phyloP scores from a whole-genome alignment of 2,888 invertebrate genomes.

The Erannis defoliaria region DNA sequence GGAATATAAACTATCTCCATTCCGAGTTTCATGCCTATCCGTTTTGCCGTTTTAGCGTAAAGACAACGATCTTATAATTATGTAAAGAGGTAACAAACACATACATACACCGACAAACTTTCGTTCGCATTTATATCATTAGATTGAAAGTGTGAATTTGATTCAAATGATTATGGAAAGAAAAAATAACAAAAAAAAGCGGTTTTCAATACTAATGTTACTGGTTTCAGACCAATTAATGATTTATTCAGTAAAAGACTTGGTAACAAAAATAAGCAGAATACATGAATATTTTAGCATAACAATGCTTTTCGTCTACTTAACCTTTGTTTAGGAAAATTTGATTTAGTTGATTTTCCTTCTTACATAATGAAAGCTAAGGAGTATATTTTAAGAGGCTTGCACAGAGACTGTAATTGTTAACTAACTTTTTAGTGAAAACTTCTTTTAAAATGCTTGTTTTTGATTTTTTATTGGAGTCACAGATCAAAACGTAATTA shows the following conservation, averaged over 20 bases:
- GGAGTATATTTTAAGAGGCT: not conserved
- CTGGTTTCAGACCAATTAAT: not conserved
- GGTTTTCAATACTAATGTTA: not conserved
- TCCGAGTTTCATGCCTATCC: no score
- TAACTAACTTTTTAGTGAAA: not conserved
- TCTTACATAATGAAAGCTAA: slow-evolving; percentile 16
- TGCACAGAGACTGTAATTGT: slow-evolving; percentile 4
- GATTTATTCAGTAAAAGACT: not conserved
- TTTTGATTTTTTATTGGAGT: no score
- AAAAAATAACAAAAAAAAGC: no score
- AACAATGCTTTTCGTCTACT: slow-evolving; percentile 13
- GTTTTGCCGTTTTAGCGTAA: no score
- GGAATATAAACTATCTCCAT: no score
- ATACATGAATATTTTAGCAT: slow-evolving; percentile 27
- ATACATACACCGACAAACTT: no score
- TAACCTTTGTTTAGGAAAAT: slow-evolving; percentile 25
- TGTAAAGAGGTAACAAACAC: no score
- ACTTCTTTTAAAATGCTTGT: not conserved
- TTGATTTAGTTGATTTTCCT: slow-evolving; percentile 18
- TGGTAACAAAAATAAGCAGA: slow-evolving; percentile 17
- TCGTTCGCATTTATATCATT: no score
- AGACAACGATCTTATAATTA: no score
- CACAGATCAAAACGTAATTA: no score
- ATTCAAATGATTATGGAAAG: no score
- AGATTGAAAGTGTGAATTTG: no score